Base-by-base conservation (phyloP, 2,113 vertebrate genomes). In the Phocoena sinus region DNA sequence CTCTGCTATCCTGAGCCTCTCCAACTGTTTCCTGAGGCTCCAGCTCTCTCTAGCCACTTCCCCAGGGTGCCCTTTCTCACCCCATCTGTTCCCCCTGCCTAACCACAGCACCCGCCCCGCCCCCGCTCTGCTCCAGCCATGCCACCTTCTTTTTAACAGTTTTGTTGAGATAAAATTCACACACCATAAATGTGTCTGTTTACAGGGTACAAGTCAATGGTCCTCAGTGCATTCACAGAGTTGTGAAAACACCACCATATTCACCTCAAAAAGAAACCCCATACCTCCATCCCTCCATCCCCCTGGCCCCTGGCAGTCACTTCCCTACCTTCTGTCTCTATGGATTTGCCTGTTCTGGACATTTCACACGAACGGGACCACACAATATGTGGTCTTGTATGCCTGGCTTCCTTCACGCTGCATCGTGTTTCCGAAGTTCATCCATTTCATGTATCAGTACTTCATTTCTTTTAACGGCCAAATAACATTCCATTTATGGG, bases 391-490 rank as follows among this genome's bases (percentile, higher is more conserved):
- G 60, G 18, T 73, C 68, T 38, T 47, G 26, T 8, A 11, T 6
- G 41, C 12, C 81, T 41, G 60, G 50, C 60, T 74, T 38, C 60
- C 65, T 44, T n/a, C 6, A 2, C 68, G 1, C 1, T 25, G 53
- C 56, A 8, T 44, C 1, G 6, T 6, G 44, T 9, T 28, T 47
- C 14, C 38, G 17, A 25, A 33, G 56, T 9, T 3, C 92, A 17
- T 2, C 38, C 62, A 3, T 4, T 5, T 8, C 8, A 12, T 0
- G 8, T 6, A 15, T 38, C 21, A 1, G 20, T 3, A 2, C 20
- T 3, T 23, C 44, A 3, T 20, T 36, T 62, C 63, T 47, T 17
- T 8, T 33, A 76, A 1, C 0, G 5, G 63, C 68, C 23, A 4
- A 41, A 62, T 18, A 9, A 58, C 0, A 36, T 1, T 53, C 58